These are phyloP conservation scores for Drosophila rhopaloa DNA, from an alignment of 1,140 invertebrate species.

Conservation along the genomic window DNA sequence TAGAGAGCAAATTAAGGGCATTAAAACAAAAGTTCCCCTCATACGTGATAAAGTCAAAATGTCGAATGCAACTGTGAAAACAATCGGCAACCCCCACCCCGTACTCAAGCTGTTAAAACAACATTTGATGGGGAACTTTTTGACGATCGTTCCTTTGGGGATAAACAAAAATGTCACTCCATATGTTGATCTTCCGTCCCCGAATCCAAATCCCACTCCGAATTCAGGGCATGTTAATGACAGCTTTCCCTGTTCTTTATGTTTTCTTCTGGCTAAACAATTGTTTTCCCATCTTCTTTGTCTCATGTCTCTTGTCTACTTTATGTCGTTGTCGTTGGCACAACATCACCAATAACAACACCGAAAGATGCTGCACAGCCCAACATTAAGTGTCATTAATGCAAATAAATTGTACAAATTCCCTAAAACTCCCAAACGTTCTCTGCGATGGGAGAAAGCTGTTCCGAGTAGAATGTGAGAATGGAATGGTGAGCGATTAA, in stretches of 20 bases:
- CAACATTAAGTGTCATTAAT: conserved; percentile 72
- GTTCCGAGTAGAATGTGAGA: conserved; percentile 12
- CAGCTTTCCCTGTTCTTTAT: conserved; percentile 26
- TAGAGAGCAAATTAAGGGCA: conserved; percentile 53
- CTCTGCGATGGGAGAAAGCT: conserved; percentile 24
- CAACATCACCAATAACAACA: conserved; percentile 21
- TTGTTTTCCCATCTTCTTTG: conserved; percentile 57
- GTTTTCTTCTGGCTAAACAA: conserved; percentile 57
- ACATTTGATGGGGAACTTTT: conserved; percentile 42
- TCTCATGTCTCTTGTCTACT: conserved; percentile 36
- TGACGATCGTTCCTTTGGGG: conserved; percentile 28
- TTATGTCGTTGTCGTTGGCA: conserved; percentile 44
- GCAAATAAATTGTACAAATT: conserved; percentile 69
- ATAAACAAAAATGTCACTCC: conserved; percentile 43
- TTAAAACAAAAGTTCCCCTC: conserved; percentile 50
- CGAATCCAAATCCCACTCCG: background rate
- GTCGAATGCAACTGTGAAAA: conserved; percentile 62
- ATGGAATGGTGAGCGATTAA: conserved; percentile 65
- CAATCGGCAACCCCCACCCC: conserved; percentile 25
- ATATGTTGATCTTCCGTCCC: conserved; percentile 43
- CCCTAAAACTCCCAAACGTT: conserved; percentile 24
- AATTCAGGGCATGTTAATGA: conserved; percentile 46
- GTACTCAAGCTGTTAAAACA: conserved; percentile 49
- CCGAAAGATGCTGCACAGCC: conserved; percentile 32
- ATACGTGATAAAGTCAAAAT: conserved; percentile 44